Evolutionary conservation across 2,888 invertebrate species (phyloP).

Genomic region (Phengaris arion): DNA sequence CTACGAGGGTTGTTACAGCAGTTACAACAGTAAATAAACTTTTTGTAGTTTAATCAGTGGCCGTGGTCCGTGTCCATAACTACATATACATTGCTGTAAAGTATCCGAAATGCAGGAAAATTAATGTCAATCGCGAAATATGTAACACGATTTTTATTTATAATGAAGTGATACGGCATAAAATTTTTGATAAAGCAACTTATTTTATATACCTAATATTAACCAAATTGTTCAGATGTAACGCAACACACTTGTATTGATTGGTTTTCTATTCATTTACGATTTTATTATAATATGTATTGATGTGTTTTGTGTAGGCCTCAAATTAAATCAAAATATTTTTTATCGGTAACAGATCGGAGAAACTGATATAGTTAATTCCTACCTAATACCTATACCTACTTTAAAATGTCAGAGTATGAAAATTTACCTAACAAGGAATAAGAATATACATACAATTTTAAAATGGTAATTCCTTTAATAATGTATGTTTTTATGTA

Average conservation of each 20-base stretch:
- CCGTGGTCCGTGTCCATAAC: too few relatives aligned
- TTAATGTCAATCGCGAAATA: too few relatives aligned
- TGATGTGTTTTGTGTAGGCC: neutral
- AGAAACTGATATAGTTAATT: too few relatives aligned
- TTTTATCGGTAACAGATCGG: neutral
- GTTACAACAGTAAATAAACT: neutral
- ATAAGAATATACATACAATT: neutral
- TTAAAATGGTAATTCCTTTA: neutral
- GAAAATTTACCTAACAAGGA: neutral
- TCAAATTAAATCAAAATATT: neutral
- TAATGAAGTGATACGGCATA: neutral
- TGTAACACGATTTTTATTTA: neutral
- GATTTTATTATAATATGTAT: too few relatives aligned
- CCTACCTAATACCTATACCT: too few relatives aligned
- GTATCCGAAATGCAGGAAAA: too few relatives aligned
- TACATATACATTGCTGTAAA: too few relatives aligned
- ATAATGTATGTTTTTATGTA: too few relatives aligned
- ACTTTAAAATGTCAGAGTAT: too few relatives aligned
- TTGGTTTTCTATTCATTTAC: neutral
- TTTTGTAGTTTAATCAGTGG: too few relatives aligned
- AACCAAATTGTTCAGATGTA: neutral
- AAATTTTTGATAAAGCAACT: neutral
- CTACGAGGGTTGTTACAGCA: neutral
- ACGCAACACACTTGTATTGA: constrained; percentile 14
- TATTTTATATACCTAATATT: neutral